phyloP scores from a whole-genome alignment of 1,140 invertebrate species.

The Scylla paramamosain region DNA sequence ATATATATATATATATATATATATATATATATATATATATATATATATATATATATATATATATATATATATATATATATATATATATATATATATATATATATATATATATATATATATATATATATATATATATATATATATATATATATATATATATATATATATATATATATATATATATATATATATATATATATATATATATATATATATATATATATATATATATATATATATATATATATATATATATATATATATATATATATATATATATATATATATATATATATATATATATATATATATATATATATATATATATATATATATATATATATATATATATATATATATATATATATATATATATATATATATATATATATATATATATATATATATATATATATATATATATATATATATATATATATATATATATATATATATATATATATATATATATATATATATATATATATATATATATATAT shows the following conservation, averaged over 20 bases:
- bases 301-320: constrained; percentile 26
- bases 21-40: too few species aligned
- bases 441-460: constrained; percentile 52
- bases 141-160: constrained; percentile 26
- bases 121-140: constrained; percentile 26
- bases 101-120: constrained; percentile 15
- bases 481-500: neutral
- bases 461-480: constrained; percentile 49
- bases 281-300: constrained; percentile 26
- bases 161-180: neutral
- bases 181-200: neutral
- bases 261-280: constrained; percentile 26
- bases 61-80: too few species aligned
- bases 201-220: neutral
- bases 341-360: constrained; percentile 26
- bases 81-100: too few species aligned
- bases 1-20: too few species aligned
- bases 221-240: neutral
- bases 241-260: constrained; percentile 17
- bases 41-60: too few species aligned
- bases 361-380: neutral
- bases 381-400: constrained; percentile 48
- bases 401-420: constrained; percentile 41
- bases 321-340: constrained; percentile 26
- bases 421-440: constrained; percentile 52